Evolutionary conservation across 2,113 vertebrate genomes (phyloP).

Genomic region (Epinephelus cyanopodus): DNA sequence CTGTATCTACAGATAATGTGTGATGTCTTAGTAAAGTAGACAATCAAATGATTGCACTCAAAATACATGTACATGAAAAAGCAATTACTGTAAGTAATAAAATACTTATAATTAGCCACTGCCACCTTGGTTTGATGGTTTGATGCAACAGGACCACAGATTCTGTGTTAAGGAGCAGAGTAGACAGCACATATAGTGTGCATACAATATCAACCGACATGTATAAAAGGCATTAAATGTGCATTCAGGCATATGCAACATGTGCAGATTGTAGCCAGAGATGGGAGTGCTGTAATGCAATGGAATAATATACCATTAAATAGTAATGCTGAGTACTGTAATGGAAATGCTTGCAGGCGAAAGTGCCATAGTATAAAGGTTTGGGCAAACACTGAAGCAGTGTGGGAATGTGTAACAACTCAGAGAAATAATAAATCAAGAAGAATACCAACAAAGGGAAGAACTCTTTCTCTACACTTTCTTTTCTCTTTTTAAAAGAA

Average conservation of each 20-base stretch:
- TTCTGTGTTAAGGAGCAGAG: not conserved
- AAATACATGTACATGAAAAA: slow-evolving; percentile 26
- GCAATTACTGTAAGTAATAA: slow-evolving; percentile 21
- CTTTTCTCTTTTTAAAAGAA: slow-evolving; percentile 19
- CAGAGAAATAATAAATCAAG: slow-evolving; percentile 51
- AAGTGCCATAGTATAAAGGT: slow-evolving; percentile 31
- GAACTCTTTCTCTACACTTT: slow-evolving; percentile 10
- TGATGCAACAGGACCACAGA: not conserved
- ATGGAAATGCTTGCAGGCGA: slow-evolving; percentile 38
- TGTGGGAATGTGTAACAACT: slow-evolving; percentile 45
- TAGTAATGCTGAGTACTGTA: slow-evolving; percentile 34
- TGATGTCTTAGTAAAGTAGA: not conserved
- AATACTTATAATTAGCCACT: slow-evolving; percentile 6
- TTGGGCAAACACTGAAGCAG: slow-evolving; percentile 30
- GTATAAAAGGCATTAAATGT: slow-evolving; percentile 16
- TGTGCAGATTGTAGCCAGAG: slow-evolving; percentile 15
- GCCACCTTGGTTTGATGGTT: too few species aligned
- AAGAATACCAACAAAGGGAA: slow-evolving; percentile 14
- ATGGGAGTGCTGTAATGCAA: slow-evolving; percentile 15
- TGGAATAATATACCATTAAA: slow-evolving; percentile 45
- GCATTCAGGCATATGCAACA: slow-evolving; percentile 23
- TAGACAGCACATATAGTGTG: not conserved
- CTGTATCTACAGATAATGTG: not conserved
- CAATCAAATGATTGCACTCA: not conserved
- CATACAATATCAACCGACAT: not conserved